Evolutionary conservation across 1,140 invertebrate genomes (phyloP), one percentile per base, ranked within the genome.

Genomic region (Drosophila rufa): DNA sequence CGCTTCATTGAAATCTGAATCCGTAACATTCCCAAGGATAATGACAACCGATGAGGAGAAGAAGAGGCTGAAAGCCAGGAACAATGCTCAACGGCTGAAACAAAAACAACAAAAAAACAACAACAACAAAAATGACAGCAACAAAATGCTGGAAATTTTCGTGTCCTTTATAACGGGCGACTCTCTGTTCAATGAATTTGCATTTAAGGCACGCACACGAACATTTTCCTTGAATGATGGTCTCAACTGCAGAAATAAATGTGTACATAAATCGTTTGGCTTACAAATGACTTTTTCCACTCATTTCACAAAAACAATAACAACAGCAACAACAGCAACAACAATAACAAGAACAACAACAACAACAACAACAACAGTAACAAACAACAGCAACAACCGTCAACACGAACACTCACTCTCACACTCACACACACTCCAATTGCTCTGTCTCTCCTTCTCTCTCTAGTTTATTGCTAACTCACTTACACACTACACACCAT

Each of bases 171-270:
- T 73, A 73, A 65, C 56, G 73, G 80, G 89, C 81, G 90, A 76
- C 51, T 77, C 66, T 82, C 64, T 85, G 84, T 91, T 90, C 84
- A 80, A 83, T 91, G 82, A 90, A 82, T 85, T 87, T 90, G 82
- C 89, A 91, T 91, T 91, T 85, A 76, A 85, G 71, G 75, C 89
- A 89, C 89, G 79, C 81, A 82, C 80, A 81, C 76, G 58, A 79
- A 84, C 73, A 91, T 91, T 91, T 91, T 91, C 89, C 79, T 91
- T 85, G 82, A 91, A 91, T 91, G 89, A 91, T 91, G 90, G 86
- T 91, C 81, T 90, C 85, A 91, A 87, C 85, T 85, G 82, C 85
- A 85, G 75, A 84, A 82, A 85, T 82, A 84, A 89, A 85, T 76
- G 77, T 82, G 75, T 90, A 89, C 85, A 89, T 89, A 89, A 81